phyloP scores from a whole-genome alignment of 2,113 vertebrate species.

The Pseudorasbora parva region DNA sequence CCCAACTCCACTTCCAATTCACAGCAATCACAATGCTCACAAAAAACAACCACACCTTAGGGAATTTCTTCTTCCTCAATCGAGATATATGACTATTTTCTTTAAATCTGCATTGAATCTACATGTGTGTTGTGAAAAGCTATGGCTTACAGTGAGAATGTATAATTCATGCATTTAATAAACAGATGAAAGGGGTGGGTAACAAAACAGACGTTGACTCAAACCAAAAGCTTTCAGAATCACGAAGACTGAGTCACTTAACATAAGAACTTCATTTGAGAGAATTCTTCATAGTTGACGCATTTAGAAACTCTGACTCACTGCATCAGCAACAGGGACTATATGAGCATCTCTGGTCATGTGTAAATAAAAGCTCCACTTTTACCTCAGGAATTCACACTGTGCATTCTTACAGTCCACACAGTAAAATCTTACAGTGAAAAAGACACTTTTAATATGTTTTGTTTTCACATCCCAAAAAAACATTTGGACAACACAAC shows the following conservation, averaged over 20 bases:
- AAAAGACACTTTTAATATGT: neutral
- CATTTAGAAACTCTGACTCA: conserved; percentile 58
- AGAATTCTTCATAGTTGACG: conserved; percentile 41
- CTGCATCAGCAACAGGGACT: conserved; percentile 33
- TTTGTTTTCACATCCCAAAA: neutral
- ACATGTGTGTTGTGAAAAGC: neutral
- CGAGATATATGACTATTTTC: neutral
- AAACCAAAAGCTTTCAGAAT: conserved; percentile 18
- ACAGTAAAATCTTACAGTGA: neutral
- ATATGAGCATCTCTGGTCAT: conserved; percentile 25
- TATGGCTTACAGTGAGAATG: neutral
- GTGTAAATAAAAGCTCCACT: conserved; percentile 25
- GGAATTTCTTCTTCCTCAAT: neutral
- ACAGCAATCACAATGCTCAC: neutral
- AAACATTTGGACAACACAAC: no score
- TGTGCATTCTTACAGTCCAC: neutral
- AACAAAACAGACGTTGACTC: neutral
- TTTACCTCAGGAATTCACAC: neutral
- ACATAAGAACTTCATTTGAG: conserved; percentile 42
- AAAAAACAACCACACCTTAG: neutral
- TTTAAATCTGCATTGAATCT: neutral
- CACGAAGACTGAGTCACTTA: conserved; percentile 50
- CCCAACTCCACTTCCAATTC: neutral
- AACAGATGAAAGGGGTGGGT: neutral
- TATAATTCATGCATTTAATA: neutral